Conservation (phyloP, 2,797 vertebrate species). For the Microctenopoma steveboyesi region DNA sequence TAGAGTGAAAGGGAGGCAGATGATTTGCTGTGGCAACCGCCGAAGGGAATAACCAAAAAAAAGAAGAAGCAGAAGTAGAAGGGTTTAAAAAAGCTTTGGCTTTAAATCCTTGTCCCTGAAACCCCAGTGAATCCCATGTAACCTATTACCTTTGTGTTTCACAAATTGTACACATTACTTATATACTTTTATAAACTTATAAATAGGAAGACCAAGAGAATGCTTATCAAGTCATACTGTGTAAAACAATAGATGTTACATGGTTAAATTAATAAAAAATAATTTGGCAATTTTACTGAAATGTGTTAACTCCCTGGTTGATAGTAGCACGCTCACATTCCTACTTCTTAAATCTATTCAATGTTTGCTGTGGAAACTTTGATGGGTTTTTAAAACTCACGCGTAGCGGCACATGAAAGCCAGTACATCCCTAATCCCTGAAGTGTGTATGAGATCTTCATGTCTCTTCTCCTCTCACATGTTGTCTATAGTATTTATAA, state of each 20-base stretch:
- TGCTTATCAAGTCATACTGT: neutral
- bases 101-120: constrained; percentile 30
- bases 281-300: constrained; percentile 1
- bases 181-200: no score
- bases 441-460: constrained; percentile 12
- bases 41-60: no score
- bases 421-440: neutral
- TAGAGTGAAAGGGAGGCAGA: no score
- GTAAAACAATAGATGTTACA: neutral
- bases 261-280: neutral
- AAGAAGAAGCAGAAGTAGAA: no score
- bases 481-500: constrained; percentile 54
- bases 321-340: neutral
- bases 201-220: neutral
- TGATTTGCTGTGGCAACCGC: no score
- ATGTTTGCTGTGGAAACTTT: neutral
- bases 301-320: neutral
- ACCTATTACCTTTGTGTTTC: constrained; percentile 42
- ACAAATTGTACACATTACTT: constrained; percentile 36
- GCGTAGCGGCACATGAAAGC: constrained; percentile 13
- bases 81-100: neutral
- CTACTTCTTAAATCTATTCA: neutral
- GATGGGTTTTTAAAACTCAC: constrained; percentile 18
- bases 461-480: constrained; percentile 34
- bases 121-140: constrained; percentile 22